phyloP scores from a whole-genome alignment of 2,888 invertebrate genomes.

The Drosophila putrida region DNA sequence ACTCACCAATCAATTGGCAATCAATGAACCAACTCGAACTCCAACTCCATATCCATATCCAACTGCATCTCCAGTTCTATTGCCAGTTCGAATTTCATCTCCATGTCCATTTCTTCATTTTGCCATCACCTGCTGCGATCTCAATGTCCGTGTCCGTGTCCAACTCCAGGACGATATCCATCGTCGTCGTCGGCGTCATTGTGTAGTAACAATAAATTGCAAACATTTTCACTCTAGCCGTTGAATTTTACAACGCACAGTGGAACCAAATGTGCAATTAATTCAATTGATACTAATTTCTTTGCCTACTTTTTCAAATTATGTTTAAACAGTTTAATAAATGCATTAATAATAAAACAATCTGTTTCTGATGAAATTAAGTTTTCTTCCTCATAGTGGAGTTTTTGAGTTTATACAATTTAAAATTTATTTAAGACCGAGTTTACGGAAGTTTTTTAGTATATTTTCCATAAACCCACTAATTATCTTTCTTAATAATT shows the following conservation, averaged over 20 bases:
- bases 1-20: constrained; percentile 68
- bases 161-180: constrained; percentile 13
- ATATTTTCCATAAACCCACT: no score
- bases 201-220: constrained; percentile 69
- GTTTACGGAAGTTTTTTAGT: no score
- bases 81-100: neutral
- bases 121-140: no score
- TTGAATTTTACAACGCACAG: constrained; percentile 29
- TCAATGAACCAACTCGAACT: constrained; percentile 46
- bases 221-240: constrained; percentile 58
- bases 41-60: neutral
- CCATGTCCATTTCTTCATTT: neutral
- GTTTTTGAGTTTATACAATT: no score
- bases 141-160: neutral
- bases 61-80: neutral
- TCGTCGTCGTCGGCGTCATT: constrained; percentile 22
- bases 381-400: no score
- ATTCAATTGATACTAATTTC: neutral
- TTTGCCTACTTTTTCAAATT: no score
- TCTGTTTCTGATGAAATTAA: no score
- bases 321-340: no score
- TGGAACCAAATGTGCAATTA: neutral
- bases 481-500: no score
- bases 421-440: no score
- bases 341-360: no score